Percentiles rank a stretch among this genome's conserved stretches.
These are phyloP conservation scores for Protodeltote pygarga DNA, from an alignment of 2,888 invertebrate genomes.

Conservation along the genomic window DNA sequence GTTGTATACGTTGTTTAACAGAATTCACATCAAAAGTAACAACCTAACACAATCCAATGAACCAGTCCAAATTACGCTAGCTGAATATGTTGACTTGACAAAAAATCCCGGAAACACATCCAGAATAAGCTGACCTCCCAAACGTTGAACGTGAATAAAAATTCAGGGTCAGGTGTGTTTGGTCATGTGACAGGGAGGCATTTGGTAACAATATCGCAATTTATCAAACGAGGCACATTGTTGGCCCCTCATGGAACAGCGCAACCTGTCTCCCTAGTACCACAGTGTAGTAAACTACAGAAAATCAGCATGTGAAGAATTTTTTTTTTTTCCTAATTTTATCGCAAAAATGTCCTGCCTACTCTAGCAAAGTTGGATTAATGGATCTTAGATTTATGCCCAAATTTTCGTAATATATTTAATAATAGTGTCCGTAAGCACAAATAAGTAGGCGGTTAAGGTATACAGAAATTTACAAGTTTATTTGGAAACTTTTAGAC, in stretches of 20 bases:
- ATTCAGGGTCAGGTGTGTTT: slow-evolving; percentile 41
- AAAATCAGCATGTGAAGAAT: slow-evolving; percentile 11
- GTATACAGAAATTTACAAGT: no score
- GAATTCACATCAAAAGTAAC: slow-evolving; percentile 46
- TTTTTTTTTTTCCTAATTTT: no score
- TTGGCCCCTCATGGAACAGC: slow-evolving; percentile 66
- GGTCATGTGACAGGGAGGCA: slow-evolving; percentile 63
- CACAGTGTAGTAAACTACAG: background rate
- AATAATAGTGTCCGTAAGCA: no score
- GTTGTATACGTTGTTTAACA: slow-evolving; percentile 4
- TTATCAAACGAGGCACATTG: slow-evolving; percentile 85
- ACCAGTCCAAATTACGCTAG: slow-evolving; percentile 59
- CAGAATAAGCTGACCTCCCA: slow-evolving; percentile 36
- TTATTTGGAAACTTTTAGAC: no score
- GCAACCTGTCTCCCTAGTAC: slow-evolving; percentile 48
- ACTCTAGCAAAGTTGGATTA: no score
- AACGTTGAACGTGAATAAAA: slow-evolving; percentile 3
- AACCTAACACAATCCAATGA: slow-evolving; percentile 60
- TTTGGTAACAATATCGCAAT: slow-evolving; percentile 82
- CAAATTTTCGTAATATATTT: no score
- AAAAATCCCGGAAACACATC: slow-evolving; percentile 50
- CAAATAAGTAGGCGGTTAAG: no score
- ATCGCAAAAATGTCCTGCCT: no score
- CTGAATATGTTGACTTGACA: slow-evolving; percentile 58
- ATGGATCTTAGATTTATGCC: no score